A percentile compares a stretch with the other conserved stretches of the same genome.
These are phyloP conservation scores for Drosophila equinoxialis DNA, from an alignment of 1,140 invertebrate genomes.

Conservation along the genomic window DNA sequence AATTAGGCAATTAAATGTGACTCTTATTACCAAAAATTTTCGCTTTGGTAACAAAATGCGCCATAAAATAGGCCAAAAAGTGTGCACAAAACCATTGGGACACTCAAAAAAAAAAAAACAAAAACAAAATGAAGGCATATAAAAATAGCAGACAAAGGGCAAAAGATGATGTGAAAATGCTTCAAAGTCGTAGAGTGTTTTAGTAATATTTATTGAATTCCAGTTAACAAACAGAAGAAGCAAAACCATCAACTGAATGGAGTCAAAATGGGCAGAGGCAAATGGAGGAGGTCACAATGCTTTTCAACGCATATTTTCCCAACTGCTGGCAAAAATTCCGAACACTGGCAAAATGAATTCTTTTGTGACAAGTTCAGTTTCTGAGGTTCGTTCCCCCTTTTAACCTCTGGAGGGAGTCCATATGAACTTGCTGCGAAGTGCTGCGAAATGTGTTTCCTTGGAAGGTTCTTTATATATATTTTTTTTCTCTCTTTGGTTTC, in stretches of 20 bases:
- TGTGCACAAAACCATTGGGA: constrained; percentile 26
- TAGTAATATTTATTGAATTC: constrained; percentile 80
- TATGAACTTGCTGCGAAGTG: constrained; percentile 43
- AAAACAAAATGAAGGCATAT: constrained; percentile 17
- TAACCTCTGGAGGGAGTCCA: constrained; percentile 27
- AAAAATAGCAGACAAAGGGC: constrained; percentile 58
- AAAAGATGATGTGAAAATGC: constrained; percentile 70
- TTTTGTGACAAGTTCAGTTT: constrained; percentile 76
- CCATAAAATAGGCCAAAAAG: constrained; percentile 67
- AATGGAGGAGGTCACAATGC: constrained; percentile 43
- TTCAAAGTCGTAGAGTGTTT: constrained; percentile 55
- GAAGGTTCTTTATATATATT: constrained; percentile 6
- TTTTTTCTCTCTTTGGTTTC: constrained; percentile 16
- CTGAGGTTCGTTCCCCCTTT: constrained; percentile 28
- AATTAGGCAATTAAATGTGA: constrained; percentile 79
- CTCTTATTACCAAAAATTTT: constrained; percentile 75
- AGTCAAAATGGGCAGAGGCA: constrained; percentile 15
- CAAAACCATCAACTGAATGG: constrained; percentile 4
- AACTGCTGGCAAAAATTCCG: constrained; percentile 67
- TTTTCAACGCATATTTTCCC: constrained; percentile 56
- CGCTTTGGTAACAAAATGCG: constrained; percentile 79
- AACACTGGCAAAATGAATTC: constrained; percentile 76
- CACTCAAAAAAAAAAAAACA: constrained; percentile 28
- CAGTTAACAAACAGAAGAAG: constrained; percentile 53
- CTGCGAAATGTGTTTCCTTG: constrained; percentile 23